phyloP scores from a whole-genome alignment of 2,888 invertebrate genomes.

The Cephus spinipes region DNA sequence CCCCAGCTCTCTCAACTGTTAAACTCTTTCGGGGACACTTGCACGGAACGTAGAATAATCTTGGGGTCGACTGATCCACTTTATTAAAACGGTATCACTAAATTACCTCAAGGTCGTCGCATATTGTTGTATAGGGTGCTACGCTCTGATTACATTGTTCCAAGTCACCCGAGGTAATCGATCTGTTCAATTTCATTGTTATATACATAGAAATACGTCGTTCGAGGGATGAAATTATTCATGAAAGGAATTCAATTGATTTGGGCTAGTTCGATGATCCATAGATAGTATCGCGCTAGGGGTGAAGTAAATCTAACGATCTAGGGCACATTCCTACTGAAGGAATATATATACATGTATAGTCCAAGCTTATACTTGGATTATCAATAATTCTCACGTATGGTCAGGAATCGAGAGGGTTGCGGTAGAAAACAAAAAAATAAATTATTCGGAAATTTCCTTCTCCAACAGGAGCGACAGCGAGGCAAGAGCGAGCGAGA shows the following conservation, averaged over 20 bases:
- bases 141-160: neutral
- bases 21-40: conserved; percentile 28
- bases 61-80: neutral
- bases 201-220: neutral
- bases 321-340: neutral
- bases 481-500: conserved; percentile 11
- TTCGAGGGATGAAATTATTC: neutral
- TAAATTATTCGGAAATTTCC: neutral
- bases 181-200: neutral
- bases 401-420: neutral
- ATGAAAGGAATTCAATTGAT: neutral
- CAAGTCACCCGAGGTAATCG: neutral
- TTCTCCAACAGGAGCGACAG: neutral
- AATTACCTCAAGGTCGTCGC: neutral
- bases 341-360: neutral
- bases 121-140: neutral
- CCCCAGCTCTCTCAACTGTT: conserved; percentile 22
- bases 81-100: neutral
- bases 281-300: neutral
- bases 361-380: neutral
- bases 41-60: neutral
- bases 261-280: neutral
- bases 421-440: neutral
- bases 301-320: neutral
- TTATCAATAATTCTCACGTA: conserved; percentile 34